Evolutionary conservation across 2,113 vertebrate genomes (phyloP).

Genomic region (Platichthys flesus): DNA sequence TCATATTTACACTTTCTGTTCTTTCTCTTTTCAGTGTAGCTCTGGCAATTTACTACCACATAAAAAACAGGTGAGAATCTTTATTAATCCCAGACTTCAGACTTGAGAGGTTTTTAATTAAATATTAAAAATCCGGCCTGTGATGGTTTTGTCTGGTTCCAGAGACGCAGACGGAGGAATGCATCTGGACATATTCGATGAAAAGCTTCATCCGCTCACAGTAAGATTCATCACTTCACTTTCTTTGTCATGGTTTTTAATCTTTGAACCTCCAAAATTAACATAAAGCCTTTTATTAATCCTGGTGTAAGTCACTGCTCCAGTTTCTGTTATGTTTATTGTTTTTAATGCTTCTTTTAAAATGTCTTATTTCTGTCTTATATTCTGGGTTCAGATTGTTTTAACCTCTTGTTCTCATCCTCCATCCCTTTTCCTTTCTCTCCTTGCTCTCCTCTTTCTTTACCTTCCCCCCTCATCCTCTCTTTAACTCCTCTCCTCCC

Average conservation of each 20-base stretch:
- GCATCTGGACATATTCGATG: conserved; percentile 98
- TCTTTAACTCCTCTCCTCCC: background rate
- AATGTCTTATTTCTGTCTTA: too few species aligned
- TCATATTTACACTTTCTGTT: background rate
- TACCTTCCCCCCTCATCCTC: too few species aligned
- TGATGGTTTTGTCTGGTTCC: conserved; percentile 35
- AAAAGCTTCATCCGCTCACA: conserved; percentile 97
- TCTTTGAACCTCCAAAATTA: too few species aligned
- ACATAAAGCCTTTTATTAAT: too few species aligned
- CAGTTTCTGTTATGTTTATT: too few species aligned
- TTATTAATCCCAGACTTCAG: too few species aligned
- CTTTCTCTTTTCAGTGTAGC: conserved; percentile 88
- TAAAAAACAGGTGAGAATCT: conserved; percentile 95
- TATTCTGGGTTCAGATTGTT: background rate
- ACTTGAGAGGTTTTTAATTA: too few species aligned
- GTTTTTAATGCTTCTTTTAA: too few species aligned
- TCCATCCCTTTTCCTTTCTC: background rate
- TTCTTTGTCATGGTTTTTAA: too few species aligned
- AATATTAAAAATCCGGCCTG: too few species aligned
- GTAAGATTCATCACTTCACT: conserved; percentile 75
- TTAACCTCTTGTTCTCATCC: background rate
- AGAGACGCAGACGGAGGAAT: conserved; percentile 94
- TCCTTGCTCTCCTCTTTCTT: background rate
- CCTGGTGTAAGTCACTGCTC: too few species aligned
- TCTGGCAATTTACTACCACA: conserved; percentile 99